phyloP scores from a whole-genome alignment of 2,888 invertebrate genomes.

The Seladonia tumulorum region DNA sequence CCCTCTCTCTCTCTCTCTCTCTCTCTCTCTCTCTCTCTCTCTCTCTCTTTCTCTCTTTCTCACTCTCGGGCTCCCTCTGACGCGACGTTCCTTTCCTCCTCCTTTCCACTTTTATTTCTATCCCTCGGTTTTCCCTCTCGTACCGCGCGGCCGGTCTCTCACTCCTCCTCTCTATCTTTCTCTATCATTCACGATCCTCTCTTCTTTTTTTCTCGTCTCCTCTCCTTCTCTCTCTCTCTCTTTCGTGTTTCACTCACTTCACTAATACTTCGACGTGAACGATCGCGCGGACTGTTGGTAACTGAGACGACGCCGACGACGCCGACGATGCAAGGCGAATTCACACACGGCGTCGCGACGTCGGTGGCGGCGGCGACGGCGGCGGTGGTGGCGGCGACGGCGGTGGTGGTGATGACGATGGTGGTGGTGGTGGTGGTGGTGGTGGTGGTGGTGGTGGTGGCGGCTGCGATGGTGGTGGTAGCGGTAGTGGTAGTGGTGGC shows the following conservation, averaged over 20 bases:
- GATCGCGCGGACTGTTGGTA: conserved; percentile 80
- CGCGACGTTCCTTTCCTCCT: conserved; percentile 13
- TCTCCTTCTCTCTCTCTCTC: conserved; percentile 10
- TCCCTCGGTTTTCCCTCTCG: conserved; percentile 25
- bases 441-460: conserved; percentile 49
- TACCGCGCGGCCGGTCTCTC: not conserved
- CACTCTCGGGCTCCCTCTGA: conserved; percentile 2
- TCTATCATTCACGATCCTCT: conserved; percentile 21
- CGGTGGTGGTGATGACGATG: conserved; percentile 25
- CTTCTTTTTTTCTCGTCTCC: not conserved
- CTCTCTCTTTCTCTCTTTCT: conserved; percentile 28
- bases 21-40: conserved; percentile 20
- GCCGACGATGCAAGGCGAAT: conserved; percentile 61
- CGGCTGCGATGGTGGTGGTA: conserved; percentile 50
- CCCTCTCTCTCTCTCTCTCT: conserved; percentile 38
- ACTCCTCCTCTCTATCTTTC: conserved; percentile 27
- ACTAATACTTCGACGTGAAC: conserved; percentile 69
- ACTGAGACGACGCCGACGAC: conserved; percentile 72
- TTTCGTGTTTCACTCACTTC: conserved; percentile 49
- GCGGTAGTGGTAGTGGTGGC: conserved; percentile 7
- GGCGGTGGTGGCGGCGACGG: conserved; percentile 41
- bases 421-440: conserved; percentile 45
- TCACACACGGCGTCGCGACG: conserved; percentile 73
- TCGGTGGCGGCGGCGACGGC: conserved; percentile 65
- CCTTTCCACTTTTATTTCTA: conserved; percentile 51